phyloP scores from a whole-genome alignment of 2,797 vertebrate species.

The Jordanella pulchra region DNA sequence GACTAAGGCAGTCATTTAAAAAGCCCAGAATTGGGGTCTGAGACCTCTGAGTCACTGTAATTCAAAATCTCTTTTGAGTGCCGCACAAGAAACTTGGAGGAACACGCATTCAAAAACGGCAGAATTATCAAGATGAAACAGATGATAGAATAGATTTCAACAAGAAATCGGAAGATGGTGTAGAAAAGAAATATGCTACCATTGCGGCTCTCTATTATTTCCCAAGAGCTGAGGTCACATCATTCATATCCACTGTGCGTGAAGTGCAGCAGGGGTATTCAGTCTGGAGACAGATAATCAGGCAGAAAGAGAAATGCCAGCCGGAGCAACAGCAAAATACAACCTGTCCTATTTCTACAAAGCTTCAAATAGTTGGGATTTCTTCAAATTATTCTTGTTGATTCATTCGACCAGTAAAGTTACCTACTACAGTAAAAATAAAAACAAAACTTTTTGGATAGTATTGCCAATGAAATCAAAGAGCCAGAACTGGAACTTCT shows the following conservation, averaged over 20 bases:
- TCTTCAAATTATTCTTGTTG: background rate
- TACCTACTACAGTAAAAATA: background rate
- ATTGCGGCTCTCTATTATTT: conserved; percentile 3
- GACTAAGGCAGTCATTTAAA: conserved; percentile 66
- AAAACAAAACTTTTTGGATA: background rate
- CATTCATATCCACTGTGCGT: background rate
- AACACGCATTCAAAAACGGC: conserved; percentile 28
- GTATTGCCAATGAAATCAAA: conserved; percentile 4
- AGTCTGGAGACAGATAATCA: conserved; percentile 2
- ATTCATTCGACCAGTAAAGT: background rate
- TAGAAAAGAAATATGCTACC: background rate
- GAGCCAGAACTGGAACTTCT: background rate
- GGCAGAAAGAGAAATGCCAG: background rate
- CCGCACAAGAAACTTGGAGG: background rate
- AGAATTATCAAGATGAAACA: conserved; percentile 48
- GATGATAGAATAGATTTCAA: conserved; percentile 20
- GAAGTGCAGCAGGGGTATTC: conserved; percentile 8
- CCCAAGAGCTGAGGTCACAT: background rate
- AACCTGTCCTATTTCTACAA: background rate
- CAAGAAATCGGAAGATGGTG: conserved; percentile 2
- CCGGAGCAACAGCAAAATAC: background rate
- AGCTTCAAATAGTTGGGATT: background rate
- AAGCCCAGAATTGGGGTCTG: conserved; percentile 62
- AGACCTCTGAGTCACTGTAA: conserved; percentile 55
- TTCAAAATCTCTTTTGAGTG: conserved; percentile 46